Evolutionary conservation across 2,888 invertebrate genomes (phyloP).

Genomic region (Clistopyga incitator): DNA sequence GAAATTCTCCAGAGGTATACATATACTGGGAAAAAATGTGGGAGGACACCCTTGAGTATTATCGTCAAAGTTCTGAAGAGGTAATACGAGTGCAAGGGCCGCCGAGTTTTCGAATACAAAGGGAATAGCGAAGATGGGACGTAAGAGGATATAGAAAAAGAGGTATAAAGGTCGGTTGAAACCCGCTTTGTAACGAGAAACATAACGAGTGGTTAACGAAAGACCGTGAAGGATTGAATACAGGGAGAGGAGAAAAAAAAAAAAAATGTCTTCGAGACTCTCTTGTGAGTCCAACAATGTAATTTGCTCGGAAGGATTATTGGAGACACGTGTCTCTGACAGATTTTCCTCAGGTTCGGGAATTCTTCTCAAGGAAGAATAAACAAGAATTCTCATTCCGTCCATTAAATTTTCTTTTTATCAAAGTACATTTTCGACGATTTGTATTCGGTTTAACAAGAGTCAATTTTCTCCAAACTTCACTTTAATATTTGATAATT

Average conservation of each 20-base stretch:
- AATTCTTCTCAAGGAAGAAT: background rate
- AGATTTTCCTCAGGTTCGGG: background rate
- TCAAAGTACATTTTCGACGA: too few species aligned
- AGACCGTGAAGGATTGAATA: conserved; percentile 14
- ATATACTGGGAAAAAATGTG: background rate
- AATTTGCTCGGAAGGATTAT: conserved; percentile 14
- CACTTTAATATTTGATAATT: too few species aligned
- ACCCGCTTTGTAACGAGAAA: conserved; percentile 40
- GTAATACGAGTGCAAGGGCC: conserved; percentile 27
- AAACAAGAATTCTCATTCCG: background rate
- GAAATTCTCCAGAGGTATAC: background rate
- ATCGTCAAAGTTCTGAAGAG: conserved; percentile 34
- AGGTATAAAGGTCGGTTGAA: conserved; percentile 17
- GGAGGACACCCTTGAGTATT: conserved; percentile 29
- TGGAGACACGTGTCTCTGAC: background rate
- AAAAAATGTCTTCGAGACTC: background rate
- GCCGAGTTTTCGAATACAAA: conserved; percentile 45
- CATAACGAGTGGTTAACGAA: conserved; percentile 43
- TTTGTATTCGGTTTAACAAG: too few species aligned
- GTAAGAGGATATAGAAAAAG: conserved; percentile 1
- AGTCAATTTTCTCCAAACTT: too few species aligned
- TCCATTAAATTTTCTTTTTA: background rate
- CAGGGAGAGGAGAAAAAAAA: background rate
- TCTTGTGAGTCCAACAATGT: conserved; percentile 23
- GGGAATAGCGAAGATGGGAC: conserved; percentile 34